A percentile compares a stretch with the other conserved stretches of the same genome.
Evolutionary conservation across 1,140 invertebrate species (phyloP).

Genomic region (Cryptotermes secundus): DNA sequence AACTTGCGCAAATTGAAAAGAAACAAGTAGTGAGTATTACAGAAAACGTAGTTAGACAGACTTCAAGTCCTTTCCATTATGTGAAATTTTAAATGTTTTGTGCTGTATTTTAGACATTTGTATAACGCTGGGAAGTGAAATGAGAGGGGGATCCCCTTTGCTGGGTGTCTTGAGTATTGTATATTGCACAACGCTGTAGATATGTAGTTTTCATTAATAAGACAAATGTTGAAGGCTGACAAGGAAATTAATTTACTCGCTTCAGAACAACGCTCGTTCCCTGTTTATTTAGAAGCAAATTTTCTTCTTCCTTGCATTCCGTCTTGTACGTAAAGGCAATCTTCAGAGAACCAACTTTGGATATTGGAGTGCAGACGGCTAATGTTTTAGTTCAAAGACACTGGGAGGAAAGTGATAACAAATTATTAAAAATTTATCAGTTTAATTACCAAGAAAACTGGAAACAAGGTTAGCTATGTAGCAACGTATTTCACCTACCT

Average conservation of each 20-base stretch:
- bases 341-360: neutral
- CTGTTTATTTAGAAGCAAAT: conserved; percentile 3
- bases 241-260: conserved; percentile 17
- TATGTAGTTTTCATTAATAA: conserved; percentile 21
- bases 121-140: neutral
- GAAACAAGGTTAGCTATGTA: no score
- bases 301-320: neutral
- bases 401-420: no score
- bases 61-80: neutral
- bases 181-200: neutral
- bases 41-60: neutral
- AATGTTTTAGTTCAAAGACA: no score
- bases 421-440: no score
- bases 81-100: neutral
- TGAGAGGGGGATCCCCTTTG: neutral
- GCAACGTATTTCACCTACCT: no score
- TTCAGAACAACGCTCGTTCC: neutral
- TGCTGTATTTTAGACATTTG: neutral
- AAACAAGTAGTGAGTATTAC: neutral
- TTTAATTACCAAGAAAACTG: no score
- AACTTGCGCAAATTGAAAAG: neutral
- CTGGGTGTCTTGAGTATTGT: neutral
- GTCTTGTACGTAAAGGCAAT: neutral
- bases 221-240: neutral
- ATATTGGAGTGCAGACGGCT: no score